phyloP scores from a whole-genome alignment of 2,888 invertebrate species.

The Cantharis flavilabris region DNA sequence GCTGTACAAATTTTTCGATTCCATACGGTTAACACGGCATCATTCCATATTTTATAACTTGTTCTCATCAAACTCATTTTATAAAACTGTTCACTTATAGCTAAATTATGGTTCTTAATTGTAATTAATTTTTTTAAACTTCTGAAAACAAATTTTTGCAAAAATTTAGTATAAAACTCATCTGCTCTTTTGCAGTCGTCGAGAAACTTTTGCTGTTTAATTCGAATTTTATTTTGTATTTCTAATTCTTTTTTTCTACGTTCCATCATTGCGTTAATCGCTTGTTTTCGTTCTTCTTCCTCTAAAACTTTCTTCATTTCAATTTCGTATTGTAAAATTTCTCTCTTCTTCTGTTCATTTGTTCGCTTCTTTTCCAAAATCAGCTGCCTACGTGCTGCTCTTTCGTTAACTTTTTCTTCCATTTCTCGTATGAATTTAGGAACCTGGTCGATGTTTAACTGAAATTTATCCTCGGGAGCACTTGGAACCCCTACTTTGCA shows the following conservation, averaged over 20 bases:
- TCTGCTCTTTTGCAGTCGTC: conserved; percentile 55
- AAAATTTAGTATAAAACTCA: conserved; percentile 51
- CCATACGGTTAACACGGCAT: conserved; percentile 38
- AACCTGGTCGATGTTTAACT: conserved; percentile 61
- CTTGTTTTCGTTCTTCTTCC: conserved; percentile 64
- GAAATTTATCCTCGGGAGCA: conserved; percentile 52
- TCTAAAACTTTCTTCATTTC: conserved; percentile 63
- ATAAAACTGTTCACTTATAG: conserved; percentile 41
- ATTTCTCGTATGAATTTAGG: conserved; percentile 74
- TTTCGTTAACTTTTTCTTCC: conserved; percentile 72
- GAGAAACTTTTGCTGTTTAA: conserved; percentile 55
- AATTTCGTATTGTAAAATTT: conserved; percentile 65
- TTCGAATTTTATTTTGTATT: conserved; percentile 63
- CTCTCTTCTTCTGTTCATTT: conserved; percentile 59
- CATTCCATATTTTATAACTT: conserved; percentile 38
- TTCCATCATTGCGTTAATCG: conserved; percentile 65
- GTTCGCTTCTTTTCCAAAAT: conserved; percentile 59
- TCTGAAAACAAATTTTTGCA: conserved; percentile 50
- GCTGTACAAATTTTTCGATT: conserved; percentile 61
- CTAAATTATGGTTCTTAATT: conserved; percentile 49
- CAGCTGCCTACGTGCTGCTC: conserved; percentile 57
- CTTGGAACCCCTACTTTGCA: conserved; percentile 56
- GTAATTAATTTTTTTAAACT: conserved; percentile 50
- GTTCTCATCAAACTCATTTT: conserved; percentile 37
- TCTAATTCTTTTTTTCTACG: conserved; percentile 62